phyloP scores from a whole-genome alignment of 2,797 vertebrate genomes.

The Chlorospingus semifuscus region DNA sequence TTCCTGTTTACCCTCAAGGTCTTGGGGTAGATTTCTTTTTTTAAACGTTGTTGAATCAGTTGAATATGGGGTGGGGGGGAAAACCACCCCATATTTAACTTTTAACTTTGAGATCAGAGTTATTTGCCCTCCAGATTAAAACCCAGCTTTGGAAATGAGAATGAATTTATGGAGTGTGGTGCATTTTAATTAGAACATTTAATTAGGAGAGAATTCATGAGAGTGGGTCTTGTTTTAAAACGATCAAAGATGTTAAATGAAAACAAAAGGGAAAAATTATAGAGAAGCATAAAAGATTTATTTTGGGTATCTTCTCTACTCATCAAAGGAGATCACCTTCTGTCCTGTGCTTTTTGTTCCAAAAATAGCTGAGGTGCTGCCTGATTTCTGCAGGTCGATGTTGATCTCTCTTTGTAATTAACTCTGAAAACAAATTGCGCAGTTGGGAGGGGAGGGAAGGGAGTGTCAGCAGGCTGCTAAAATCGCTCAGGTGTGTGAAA shows the following conservation, averaged over 20 bases:
- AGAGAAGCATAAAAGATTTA: conserved; percentile 26
- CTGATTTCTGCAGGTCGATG: conserved; percentile 15
- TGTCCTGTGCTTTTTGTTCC: conserved; percentile 44
- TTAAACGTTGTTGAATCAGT: neutral
- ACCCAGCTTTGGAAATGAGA: conserved; percentile 25
- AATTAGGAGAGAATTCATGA: conserved; percentile 53
- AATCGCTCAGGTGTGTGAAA: conserved; percentile 47
- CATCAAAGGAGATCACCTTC: conserved; percentile 40
- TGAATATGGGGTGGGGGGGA: neutral
- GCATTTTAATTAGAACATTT: conserved; percentile 59
- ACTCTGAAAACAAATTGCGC: conserved; percentile 2
- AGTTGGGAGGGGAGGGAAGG: conserved; percentile 1
- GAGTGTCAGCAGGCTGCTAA: conserved; percentile 13
- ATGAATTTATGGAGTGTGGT: conserved; percentile 54
- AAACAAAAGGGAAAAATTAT: conserved; percentile 33
- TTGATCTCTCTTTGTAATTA: conserved; percentile 56
- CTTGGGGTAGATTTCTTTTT: neutral
- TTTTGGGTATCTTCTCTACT: conserved; percentile 12
- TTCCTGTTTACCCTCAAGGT: neutral
- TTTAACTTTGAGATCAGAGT: conserved; percentile 6
- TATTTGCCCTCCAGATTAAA: conserved; percentile 55
- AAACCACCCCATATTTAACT: neutral
- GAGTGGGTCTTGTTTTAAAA: conserved; percentile 54
- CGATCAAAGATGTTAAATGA: conserved; percentile 28
- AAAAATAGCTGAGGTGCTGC: conserved; percentile 45